These are phyloP conservation scores for Amphiduros pacificus DNA, from an alignment of 2,888 invertebrate genomes.

Conservation along the genomic window DNA sequence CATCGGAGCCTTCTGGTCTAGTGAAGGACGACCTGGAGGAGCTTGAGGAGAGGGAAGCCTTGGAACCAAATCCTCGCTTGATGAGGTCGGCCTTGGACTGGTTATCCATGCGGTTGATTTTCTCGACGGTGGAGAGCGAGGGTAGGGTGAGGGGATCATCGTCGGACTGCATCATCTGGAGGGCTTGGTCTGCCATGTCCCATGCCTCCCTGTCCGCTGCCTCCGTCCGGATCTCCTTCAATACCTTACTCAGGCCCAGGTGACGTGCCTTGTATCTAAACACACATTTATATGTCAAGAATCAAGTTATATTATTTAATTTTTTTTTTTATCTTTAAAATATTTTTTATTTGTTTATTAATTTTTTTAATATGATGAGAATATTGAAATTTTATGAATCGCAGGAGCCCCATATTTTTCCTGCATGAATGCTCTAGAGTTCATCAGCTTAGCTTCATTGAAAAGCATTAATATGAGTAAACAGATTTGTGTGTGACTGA, in stretches of 20 bases:
- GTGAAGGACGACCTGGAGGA: too few relatives aligned
- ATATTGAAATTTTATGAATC: too few relatives aligned
- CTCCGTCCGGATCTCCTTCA: slow-evolving; percentile 42
- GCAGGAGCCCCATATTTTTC: too few relatives aligned
- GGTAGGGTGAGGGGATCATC: slow-evolving; percentile 21
- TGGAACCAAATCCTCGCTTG: slow-evolving; percentile 20
- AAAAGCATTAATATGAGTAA: too few relatives aligned
- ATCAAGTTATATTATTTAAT: too few relatives aligned
- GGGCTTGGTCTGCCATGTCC: slow-evolving; percentile 53
- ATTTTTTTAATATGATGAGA: too few relatives aligned
- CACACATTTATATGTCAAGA: neutral
- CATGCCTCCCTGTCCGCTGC: slow-evolving; percentile 48
- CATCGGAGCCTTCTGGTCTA: too few relatives aligned
- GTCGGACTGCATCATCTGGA: slow-evolving; percentile 22
- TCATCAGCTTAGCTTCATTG: too few relatives aligned
- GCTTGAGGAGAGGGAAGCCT: slow-evolving; percentile 11
- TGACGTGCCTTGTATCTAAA: slow-evolving; percentile 32
- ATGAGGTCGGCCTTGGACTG: slow-evolving; percentile 5
- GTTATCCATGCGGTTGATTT: slow-evolving; percentile 25
- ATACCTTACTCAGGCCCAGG: slow-evolving; percentile 38
- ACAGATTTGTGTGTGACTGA: too few relatives aligned
- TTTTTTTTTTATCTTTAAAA: too few relatives aligned
- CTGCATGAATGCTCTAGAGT: too few relatives aligned
- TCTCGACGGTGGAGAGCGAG: slow-evolving; percentile 28
- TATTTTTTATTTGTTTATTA: too few relatives aligned